Base-by-base conservation (phyloP, 1,140 invertebrate genomes). In the Drosophila ananassae region DNA sequence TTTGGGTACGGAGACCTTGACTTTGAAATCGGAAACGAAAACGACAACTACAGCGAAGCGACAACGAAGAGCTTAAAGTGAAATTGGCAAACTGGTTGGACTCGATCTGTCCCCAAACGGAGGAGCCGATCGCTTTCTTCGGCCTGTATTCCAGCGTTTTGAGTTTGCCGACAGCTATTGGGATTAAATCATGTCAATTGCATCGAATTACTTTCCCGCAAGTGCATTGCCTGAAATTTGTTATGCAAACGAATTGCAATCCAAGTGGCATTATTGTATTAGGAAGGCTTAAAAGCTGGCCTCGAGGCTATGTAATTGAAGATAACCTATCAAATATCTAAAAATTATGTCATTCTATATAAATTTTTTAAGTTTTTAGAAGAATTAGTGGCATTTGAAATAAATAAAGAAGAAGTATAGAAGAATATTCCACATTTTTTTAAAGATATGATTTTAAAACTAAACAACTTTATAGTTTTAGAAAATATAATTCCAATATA, bases 1-100 rank as follows among this genome's bases (percentile, higher is more conserved):
- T 68, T 50, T 21, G 57, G 34, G 58, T 55, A 41, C 24, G 48
- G 48, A 87, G 78, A 79, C 82, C 82, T 85, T 85, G 82, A 85
- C 82, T 85, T 85, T 85, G 82, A 87, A 74, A 62, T 8, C 34
- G 52, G 57, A 52, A 66, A n/a, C 41, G 79, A 28, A 56, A 46
- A 22, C 41, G 10, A 54, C n/a, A 37, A 22, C 21, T 5, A 5
- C 10, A 62, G 8, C 37, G 73, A 30, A 46, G 21, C 44, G 4
- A 55, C n/a, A 39, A 9, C 13, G 21, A 55, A 21, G 32, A 37
- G 51, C 22, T 56, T 30, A 30, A 39, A 66, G 54, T 54, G 73
- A 61, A 76, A 76, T 59, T 67, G 37, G 17, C 50, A 68, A 85
- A 81, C 82, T 39, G 64, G 81, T 85, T 82, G 30, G 41, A 55